Percentiles rank a stretch among this genome's conserved stretches.
phyloP scores from a whole-genome alignment of 2,113 vertebrate genomes.

The Mesembrinibis cayennensis region DNA sequence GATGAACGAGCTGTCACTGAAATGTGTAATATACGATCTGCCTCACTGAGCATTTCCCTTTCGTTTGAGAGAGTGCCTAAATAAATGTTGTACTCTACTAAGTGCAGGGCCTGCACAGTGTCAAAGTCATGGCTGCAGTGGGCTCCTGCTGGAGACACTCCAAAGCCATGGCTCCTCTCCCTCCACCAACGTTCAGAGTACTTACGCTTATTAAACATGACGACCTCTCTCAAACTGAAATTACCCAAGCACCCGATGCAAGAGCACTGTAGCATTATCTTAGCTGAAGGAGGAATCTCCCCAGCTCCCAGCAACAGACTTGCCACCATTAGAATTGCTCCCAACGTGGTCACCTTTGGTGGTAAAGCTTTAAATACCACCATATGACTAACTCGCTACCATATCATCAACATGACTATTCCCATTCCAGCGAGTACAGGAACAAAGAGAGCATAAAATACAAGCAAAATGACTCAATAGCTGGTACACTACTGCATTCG shows the following conservation, averaged over 20 bases:
- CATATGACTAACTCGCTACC: neutral
- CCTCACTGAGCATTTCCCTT: neutral
- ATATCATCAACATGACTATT: neutral
- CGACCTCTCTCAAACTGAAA: neutral
- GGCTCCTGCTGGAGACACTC: neutral
- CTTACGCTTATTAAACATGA: neutral
- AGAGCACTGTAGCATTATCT: neutral
- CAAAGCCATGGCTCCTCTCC: neutral
- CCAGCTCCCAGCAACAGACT: neutral
- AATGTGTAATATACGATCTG: neutral
- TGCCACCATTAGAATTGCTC: neutral
- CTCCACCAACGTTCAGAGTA: neutral
- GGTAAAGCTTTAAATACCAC: neutral
- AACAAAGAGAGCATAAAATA: neutral
- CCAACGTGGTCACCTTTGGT: neutral
- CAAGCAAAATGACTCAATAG: neutral
- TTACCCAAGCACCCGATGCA: rapidly evolving
- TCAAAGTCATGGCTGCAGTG: neutral
- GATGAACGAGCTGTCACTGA: neutral
- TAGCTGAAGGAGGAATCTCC: neutral
- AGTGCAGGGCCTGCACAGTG: neutral
- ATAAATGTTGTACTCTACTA: neutral
- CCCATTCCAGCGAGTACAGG: neutral
- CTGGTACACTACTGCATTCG: neutral
- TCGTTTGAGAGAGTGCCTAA: neutral